Conservation (phyloP, 2,797 vertebrate species). For the Eleutherodactylus coqui region DNA sequence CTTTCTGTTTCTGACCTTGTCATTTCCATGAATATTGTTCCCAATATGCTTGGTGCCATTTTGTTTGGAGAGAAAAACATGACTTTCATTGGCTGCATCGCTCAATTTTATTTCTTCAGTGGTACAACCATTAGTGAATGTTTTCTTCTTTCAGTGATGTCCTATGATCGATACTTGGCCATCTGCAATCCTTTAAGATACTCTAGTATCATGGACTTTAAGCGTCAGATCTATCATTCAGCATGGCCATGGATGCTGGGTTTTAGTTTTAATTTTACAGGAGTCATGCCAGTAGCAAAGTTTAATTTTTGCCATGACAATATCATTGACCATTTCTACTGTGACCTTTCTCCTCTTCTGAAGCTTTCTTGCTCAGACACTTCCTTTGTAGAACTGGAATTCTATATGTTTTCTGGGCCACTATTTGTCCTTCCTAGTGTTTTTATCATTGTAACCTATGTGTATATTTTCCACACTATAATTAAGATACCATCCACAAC, state of each 20-base stretch:
- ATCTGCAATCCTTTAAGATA: conserved; percentile 21
- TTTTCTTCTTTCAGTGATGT: conserved; percentile 34
- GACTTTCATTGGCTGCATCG: not conserved
- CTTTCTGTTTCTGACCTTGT: not conserved
- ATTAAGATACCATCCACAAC: not conserved
- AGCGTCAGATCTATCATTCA: not conserved
- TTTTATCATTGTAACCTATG: conserved; percentile 33
- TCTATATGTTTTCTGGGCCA: not conserved
- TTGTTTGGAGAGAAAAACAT: not conserved
- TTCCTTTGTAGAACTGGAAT: not conserved
- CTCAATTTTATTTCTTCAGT: not conserved
- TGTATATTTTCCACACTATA: conserved; percentile 26
- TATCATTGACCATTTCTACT: not conserved
- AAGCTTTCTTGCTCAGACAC: conserved; percentile 44
- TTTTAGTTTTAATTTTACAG: not conserved
- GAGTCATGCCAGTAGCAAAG: not conserved
- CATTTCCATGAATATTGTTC: not conserved
- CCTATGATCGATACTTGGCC: conserved; percentile 29
- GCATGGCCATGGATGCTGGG: not conserved
- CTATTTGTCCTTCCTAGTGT: not conserved
- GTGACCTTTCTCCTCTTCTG: not conserved
- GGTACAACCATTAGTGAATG: not conserved
- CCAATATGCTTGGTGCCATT: not conserved
- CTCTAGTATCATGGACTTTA: not conserved
- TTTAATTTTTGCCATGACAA: not conserved